phyloP scores from a whole-genome alignment of 1,140 invertebrate genomes.

The Parapsyche elsis region DNA sequence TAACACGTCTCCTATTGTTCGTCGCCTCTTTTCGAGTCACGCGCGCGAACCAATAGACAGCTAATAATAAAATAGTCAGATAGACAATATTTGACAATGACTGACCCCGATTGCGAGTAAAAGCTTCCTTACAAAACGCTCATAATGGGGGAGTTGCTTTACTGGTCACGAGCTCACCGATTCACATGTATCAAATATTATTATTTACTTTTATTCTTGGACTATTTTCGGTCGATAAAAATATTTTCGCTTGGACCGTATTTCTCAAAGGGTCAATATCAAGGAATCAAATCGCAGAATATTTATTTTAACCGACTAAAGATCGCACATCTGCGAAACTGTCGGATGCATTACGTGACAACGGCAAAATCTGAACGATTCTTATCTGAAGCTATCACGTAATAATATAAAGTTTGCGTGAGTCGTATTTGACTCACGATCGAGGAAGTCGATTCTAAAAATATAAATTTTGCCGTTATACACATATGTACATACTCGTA shows the following conservation, averaged over 20 bases:
- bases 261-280: no score
- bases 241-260: neutral
- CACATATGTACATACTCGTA: no score
- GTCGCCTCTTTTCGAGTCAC: neutral
- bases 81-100: constrained; percentile 34
- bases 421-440: constrained; percentile 6
- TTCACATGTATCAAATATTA: neutral
- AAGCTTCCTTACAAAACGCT: constrained; percentile 30
- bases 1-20: constrained; percentile 24
- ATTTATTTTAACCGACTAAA: no score
- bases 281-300: no score
- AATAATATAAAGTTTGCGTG: constrained; percentile 25
- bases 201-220: no score
- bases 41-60: constrained; percentile 11
- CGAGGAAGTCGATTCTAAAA: constrained; percentile 14
- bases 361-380: constrained; percentile 26
- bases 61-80: constrained; percentile 19
- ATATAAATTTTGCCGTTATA: constrained; percentile 22
- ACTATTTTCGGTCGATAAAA: neutral
- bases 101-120: constrained; percentile 18
- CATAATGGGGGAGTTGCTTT: constrained; percentile 4
- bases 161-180: constrained; percentile 24
- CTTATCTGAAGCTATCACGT: constrained; percentile 22
- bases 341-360: constrained; percentile 22
- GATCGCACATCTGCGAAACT: neutral